phyloP scores from a whole-genome alignment of 2,113 vertebrate species.

The Rhynchomys soricoides region DNA sequence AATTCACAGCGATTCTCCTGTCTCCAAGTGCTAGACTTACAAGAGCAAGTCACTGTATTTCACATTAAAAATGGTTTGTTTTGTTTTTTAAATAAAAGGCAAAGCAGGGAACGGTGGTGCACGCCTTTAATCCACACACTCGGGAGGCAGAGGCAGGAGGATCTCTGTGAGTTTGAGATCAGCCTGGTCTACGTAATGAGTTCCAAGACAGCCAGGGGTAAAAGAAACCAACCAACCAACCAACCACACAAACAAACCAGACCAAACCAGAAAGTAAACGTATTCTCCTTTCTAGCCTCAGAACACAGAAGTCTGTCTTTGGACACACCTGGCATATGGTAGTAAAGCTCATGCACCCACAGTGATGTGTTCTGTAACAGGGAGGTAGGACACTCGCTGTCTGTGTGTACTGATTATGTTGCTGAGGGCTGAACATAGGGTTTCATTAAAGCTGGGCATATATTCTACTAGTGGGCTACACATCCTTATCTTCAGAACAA shows the following conservation, averaged over 20 bases:
- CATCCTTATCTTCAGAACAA: not conserved
- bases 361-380: not conserved
- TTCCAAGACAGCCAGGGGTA: too few relatives aligned
- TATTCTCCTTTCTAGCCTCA: not conserved
- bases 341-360: not conserved
- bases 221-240: not conserved
- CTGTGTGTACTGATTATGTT: not conserved
- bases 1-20: not conserved
- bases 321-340: not conserved
- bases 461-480: not conserved
- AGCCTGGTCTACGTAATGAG: too few relatives aligned
- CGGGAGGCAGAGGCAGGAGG: too few relatives aligned
- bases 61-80: not conserved
- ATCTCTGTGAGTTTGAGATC: too few relatives aligned
- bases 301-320: not conserved
- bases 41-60: not conserved
- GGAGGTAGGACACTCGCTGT: not conserved
- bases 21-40: not conserved
- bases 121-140: not conserved
- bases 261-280: not conserved
- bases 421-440: not conserved
- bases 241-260: not conserved
- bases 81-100: too few relatives aligned
- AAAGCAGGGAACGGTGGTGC: not conserved
- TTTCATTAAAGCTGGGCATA: not conserved